phyloP scores from a whole-genome alignment of 1,140 invertebrate species.

The Agrypnia vestita region DNA sequence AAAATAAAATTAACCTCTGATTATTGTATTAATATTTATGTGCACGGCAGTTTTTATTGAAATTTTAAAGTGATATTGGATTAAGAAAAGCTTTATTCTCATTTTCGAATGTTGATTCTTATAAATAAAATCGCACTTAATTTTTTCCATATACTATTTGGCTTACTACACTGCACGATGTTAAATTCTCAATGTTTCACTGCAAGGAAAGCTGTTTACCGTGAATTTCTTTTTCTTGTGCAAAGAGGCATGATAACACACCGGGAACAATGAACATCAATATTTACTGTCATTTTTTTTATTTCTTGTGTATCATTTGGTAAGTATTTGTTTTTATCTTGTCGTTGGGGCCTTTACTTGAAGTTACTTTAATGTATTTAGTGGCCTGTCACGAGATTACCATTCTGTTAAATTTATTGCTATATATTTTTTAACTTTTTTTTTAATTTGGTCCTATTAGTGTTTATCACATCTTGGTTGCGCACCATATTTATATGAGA shows the following conservation, averaged over 20 bases:
- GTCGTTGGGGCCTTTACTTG: too few species aligned
- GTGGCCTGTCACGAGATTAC: too few species aligned
- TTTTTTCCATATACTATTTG: background rate
- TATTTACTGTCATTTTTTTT: background rate
- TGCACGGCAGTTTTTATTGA: conserved; percentile 21
- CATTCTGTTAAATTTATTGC: too few species aligned
- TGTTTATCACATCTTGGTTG: too few species aligned
- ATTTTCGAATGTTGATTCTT: conserved; percentile 26
- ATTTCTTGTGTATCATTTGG: background rate
- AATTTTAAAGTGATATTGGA: conserved; percentile 14
- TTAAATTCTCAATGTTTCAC: conserved; percentile 31
- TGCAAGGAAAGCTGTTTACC: conserved; percentile 19
- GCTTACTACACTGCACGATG: conserved; percentile 34
- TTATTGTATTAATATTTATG: conserved; percentile 25
- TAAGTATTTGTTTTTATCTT: background rate
- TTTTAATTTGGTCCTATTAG: too few species aligned
- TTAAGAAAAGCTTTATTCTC: conserved; percentile 22
- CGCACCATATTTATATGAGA: too few species aligned
- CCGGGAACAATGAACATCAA: background rate
- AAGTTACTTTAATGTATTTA: too few species aligned
- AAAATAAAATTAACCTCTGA: background rate
- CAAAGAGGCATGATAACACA: conserved; percentile 19
- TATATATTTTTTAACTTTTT: too few species aligned
- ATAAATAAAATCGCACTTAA: conserved; percentile 31
- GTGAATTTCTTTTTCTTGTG: conserved; percentile 5